phyloP scores from a whole-genome alignment of 2,113 vertebrate genomes.

The Corythaixoides concolor region DNA sequence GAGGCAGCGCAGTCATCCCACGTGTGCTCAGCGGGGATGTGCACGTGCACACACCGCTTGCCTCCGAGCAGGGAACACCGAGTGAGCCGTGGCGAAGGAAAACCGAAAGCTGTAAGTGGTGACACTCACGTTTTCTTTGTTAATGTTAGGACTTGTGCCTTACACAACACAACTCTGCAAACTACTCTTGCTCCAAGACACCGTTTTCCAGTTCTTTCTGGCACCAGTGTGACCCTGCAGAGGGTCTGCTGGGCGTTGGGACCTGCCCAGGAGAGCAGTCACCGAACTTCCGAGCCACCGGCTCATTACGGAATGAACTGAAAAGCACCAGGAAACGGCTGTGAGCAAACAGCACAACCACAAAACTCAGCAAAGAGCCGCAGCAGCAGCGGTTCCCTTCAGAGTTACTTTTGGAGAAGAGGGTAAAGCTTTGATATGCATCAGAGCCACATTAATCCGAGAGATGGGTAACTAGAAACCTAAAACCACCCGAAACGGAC shows the following conservation, averaged over 20 bases:
- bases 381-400: neutral
- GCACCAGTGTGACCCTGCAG: rapidly evolving
- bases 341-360: neutral
- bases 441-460: neutral
- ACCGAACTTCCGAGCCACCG: neutral
- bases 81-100: too few relatives aligned
- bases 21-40: rapidly evolving
- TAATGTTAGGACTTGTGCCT: neutral
- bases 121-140: rapidly evolving
- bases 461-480: neutral
- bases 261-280: neutral
- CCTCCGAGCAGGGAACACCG: rapidly evolving
- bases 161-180: neutral
- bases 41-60: rapidly evolving
- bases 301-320: neutral
- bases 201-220: neutral
- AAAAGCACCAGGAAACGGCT: neutral
- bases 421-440: neutral
- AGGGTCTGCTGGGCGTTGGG: neutral
- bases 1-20: neutral
- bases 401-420: neutral
- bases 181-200: neutral
- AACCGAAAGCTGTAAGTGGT: rapidly evolving
- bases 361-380: neutral
- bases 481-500: neutral